Evolutionary conservation across 2,888 invertebrate species (phyloP), one percentile per base, ranked within the genome.

Genomic region (Cataglyphis rosenhaueri): DNA sequence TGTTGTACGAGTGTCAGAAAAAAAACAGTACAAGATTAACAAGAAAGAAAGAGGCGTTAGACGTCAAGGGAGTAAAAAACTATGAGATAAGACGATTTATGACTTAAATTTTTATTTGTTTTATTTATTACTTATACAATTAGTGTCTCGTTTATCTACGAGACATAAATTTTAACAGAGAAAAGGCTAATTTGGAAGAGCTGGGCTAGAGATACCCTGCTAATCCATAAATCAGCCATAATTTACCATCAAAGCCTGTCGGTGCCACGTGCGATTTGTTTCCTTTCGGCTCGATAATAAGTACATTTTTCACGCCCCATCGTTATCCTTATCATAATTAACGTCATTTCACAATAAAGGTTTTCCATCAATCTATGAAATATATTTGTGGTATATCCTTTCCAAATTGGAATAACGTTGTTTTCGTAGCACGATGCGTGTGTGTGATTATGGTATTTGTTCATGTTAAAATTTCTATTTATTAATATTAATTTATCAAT

Each of bases 191-290:
- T 65, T 52, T 52, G 15, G 32, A 15, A 29, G n/a, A 9, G 10
- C 38, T 55, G 66, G 76, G 2, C 0, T 52, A 66, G 55, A 41
- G 55, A 65, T 55, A 41, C 55, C 18, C 55, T 57, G n/a, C 29
- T 76, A 57, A 76, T 76, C 29, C 41, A 66, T 55, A 76, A 57
- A 76, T 55, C 76, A 65, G n/a, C 5, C 29, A 15, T 57, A n/a
- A 41, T 65, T 76, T 66, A 66, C 5, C n/a, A 29, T 1, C 52
- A 5, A 62, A 62, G n/a, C 52, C 52, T 65, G 12, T 25, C 52
- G 55, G 15, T 5, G 9, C n/a, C 15, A 15, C 15, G 25, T 65
- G 52, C 29, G 15, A 57, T 65, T 76, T 66, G 65, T 76, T 65
- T 8, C 29, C n/a, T 32, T 12, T 38, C 38, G 25, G 48, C 32